phyloP scores from a whole-genome alignment of 2,888 invertebrate genomes.

The Pharmacophagus antenor region DNA sequence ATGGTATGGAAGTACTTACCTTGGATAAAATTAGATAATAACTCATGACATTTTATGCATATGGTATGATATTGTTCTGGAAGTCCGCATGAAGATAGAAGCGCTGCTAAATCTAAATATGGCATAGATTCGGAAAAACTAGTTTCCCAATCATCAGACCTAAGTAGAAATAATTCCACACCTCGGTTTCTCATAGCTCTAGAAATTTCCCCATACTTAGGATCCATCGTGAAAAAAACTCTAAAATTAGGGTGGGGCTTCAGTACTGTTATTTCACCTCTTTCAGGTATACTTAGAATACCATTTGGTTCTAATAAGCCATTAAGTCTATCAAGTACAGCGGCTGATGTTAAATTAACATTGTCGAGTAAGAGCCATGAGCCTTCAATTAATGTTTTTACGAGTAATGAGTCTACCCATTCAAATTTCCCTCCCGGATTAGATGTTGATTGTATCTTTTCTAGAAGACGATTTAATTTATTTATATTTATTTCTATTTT shows the following conservation, averaged over 20 bases:
- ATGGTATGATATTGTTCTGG: conserved; percentile 58
- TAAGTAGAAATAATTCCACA: conserved; percentile 87
- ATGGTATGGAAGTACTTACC: conserved; percentile 47
- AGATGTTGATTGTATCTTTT: conserved; percentile 78
- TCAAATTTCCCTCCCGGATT: conserved; percentile 95
- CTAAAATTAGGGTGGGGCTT: conserved; percentile 94
- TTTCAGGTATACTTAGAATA: conserved; percentile 92
- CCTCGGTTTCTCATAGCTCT: conserved; percentile 99
- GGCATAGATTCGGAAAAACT: conserved; percentile 59
- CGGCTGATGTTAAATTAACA: conserved; percentile 97
- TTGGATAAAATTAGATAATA: conserved; percentile 67
- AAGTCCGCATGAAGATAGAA: conserved; percentile 66
- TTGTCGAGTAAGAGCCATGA: conserved; percentile 94
- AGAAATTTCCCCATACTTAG: conserved; percentile 97
- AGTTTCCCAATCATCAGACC: conserved; percentile 55
- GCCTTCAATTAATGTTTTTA: conserved; percentile 91
- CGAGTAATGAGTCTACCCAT: conserved; percentile 94
- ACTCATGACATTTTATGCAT: conserved; percentile 62
- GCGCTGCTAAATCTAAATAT: conserved; percentile 66
- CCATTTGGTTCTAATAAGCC: conserved; percentile 96
- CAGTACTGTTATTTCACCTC: conserved; percentile 91
- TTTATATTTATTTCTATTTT: conserved; percentile 48
- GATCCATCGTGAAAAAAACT: conserved; percentile 96
- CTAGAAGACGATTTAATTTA: conserved; percentile 60
- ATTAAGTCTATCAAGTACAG: conserved; percentile 97